Percentiles rank a stretch among this genome's conserved stretches.
These are phyloP conservation scores for Salarias fasciatus DNA, from an alignment of 2,797 vertebrate species.

Conservation along the genomic window DNA sequence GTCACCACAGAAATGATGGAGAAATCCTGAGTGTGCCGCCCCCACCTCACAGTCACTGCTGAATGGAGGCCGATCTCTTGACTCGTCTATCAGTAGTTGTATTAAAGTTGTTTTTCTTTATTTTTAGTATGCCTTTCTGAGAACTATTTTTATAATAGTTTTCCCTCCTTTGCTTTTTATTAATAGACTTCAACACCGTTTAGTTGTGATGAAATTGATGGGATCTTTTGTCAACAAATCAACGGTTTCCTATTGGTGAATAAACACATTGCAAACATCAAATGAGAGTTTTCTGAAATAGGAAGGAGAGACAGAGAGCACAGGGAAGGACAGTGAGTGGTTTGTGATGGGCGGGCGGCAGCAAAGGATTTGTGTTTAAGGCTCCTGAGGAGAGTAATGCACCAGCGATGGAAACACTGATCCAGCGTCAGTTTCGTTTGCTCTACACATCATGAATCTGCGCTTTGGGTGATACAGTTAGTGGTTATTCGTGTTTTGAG, in stretches of 20 bases:
- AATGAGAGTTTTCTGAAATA: constrained; percentile 27
- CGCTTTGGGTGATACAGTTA: constrained; percentile 7
- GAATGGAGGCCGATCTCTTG: no score
- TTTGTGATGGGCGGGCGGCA: constrained; percentile 47
- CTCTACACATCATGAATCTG: constrained; percentile 8
- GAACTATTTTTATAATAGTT: neutral
- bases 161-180: neutral
- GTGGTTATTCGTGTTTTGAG: neutral
- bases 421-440: constrained; percentile 26
- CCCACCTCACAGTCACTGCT: neutral
- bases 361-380: constrained; percentile 49
- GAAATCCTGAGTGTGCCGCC: no score
- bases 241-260: constrained; percentile 9
- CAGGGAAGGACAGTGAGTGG: constrained; percentile 41
- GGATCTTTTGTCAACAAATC: constrained; percentile 11
- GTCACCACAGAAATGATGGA: no score
- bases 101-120: no score
- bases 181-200: neutral
- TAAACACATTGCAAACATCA: constrained; percentile 17
- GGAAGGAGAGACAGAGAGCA: constrained; percentile 8
- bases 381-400: constrained; percentile 57
- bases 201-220: constrained; percentile 7
- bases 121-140: no score
- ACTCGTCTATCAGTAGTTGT: no score
- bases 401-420: constrained; percentile 35